Conservation (phyloP, 35 echinoderm and acorn worm genomes). For the Ophiothrix spiculata region DNA sequence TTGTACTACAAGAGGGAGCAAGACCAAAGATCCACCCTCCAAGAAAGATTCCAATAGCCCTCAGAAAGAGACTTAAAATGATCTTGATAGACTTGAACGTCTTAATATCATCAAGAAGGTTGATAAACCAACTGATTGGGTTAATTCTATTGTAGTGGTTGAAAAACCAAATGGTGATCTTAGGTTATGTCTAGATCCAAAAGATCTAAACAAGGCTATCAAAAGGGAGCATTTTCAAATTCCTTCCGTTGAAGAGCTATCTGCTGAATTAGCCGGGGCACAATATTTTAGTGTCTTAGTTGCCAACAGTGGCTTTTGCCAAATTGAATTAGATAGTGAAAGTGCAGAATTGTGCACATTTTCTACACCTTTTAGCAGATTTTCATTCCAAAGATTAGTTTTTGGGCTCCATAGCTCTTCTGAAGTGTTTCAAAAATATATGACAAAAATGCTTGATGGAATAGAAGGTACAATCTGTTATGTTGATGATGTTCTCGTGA, state of each 20-base stretch:
- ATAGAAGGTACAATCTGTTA: slow-evolving; percentile 20
- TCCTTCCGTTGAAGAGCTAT: slow-evolving; percentile 48
- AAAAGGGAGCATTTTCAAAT: slow-evolving; percentile 66
- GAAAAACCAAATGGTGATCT: slow-evolving; percentile 66
- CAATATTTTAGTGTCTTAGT: slow-evolving; percentile 51
- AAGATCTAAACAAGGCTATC: slow-evolving; percentile 63
- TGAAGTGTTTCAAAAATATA: slow-evolving; percentile 59
- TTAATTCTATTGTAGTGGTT: slow-evolving; percentile 45
- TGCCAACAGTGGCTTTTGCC: slow-evolving; percentile 71
- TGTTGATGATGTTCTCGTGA: slow-evolving; percentile 48
- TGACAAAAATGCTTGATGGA: slow-evolving; percentile 36
- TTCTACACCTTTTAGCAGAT: slow-evolving; percentile 65
- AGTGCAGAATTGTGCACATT: slow-evolving; percentile 61
- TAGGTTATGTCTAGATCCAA: slow-evolving; percentile 71
- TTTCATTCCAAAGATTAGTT: slow-evolving; percentile 54
- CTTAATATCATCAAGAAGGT: slow-evolving; percentile 39
- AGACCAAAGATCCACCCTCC: slow-evolving; percentile 37
- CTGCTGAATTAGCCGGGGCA: slow-evolving; percentile 1
- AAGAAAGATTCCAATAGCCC: slow-evolving; percentile 21
- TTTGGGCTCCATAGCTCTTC: slow-evolving; percentile 53
- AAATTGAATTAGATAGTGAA: slow-evolving; percentile 45
- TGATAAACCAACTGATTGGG: slow-evolving; percentile 68
- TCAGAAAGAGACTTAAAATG: slow-evolving; percentile 10
- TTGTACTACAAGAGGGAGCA: not conserved
- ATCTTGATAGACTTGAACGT: slow-evolving; percentile 22